Evolutionary conservation across 2,888 invertebrate species (phyloP).

Genomic region (Hypena proboscidalis): DNA sequence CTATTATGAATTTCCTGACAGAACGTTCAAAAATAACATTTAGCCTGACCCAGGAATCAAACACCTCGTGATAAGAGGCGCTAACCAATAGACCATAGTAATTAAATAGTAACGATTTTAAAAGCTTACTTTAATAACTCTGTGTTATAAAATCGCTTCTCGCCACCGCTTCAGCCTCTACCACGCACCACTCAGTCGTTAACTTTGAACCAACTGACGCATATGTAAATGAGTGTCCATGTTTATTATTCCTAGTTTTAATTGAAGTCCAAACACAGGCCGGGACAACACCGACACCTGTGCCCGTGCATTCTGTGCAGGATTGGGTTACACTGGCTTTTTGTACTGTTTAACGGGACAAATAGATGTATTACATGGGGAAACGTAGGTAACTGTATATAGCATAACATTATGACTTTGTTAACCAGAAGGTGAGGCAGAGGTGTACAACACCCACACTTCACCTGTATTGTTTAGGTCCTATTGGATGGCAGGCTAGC

Average conservation of each 20-base stretch:
- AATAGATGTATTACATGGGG: neutral
- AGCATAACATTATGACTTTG: too few species aligned
- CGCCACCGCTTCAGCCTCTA: constrained; percentile 20
- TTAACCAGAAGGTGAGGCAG: too few species aligned
- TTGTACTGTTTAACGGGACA: constrained; percentile 7
- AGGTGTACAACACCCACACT: too few species aligned
- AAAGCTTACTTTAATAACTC: neutral
- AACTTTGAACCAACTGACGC: constrained; percentile 63
- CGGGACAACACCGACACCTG: constrained; percentile 67
- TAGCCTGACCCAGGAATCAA: too few species aligned
- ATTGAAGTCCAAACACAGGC: constrained; percentile 62
- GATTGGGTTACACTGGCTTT: constrained; percentile 31
- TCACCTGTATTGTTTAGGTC: too few species aligned
- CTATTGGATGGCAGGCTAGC: too few species aligned
- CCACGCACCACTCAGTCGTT: constrained; percentile 49
- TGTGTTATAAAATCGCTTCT: neutral
- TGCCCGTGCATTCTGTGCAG: constrained; percentile 33
- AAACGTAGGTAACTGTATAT: neutral
- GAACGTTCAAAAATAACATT: too few species aligned
- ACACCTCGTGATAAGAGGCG: too few species aligned
- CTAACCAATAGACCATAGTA: too few species aligned
- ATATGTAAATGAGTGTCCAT: constrained; percentile 65
- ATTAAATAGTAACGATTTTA: neutral
- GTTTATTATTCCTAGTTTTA: constrained; percentile 74
- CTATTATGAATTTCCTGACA: too few species aligned